A percentile compares a stretch with the other conserved stretches of the same genome.
Conservation (phyloP, 2,797 vertebrate genomes). For the Botia kubotai region DNA sequence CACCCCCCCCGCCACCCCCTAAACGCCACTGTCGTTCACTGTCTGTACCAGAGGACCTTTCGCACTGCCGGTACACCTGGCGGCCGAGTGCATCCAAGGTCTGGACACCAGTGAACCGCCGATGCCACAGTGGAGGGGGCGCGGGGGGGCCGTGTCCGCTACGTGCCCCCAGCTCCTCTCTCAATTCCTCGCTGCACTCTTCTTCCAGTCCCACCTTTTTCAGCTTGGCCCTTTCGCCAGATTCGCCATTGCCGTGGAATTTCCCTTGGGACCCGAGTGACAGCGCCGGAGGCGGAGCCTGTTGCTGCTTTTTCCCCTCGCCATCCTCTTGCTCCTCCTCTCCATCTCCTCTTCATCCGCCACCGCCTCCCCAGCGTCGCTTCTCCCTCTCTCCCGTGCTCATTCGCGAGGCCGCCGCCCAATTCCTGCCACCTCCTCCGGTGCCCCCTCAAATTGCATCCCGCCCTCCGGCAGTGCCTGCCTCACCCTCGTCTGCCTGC, state of each 20-base stretch:
- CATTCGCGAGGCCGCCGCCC: constrained; percentile 84
- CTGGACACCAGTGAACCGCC: constrained; percentile 91
- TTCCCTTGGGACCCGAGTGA: constrained; percentile 81
- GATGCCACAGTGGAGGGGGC: constrained; percentile 74
- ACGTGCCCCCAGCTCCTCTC: constrained; percentile 84
- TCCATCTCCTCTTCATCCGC: constrained; percentile 67
- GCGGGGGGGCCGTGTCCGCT: constrained; percentile 81
- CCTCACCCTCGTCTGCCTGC: constrained; percentile 85
- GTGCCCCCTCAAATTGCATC: constrained; percentile 72
- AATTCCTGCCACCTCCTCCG: constrained; percentile 79
- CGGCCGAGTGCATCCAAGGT: constrained; percentile 89
- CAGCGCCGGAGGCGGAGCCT: constrained; percentile 69
- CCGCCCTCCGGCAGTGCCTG: constrained; percentile 75
- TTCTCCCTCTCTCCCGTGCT: constrained; percentile 90
- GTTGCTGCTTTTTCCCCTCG: constrained; percentile 81
- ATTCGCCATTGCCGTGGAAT: constrained; percentile 84
- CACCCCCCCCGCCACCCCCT: constrained; percentile 82
- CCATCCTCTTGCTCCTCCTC: constrained; percentile 82
- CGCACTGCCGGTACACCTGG: constrained; percentile 90
- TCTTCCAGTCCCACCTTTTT: constrained; percentile 89
- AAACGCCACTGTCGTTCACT: constrained; percentile 91
- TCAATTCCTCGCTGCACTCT: constrained; percentile 86
- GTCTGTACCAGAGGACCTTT: constrained; percentile 91
- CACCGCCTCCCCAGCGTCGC: constrained; percentile 79
- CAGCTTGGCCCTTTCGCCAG: constrained; percentile 86